A percentile compares a stretch with the other conserved stretches of the same genome.
These are phyloP conservation scores for Erebia palarica DNA, from an alignment of 2,888 invertebrate species.

Conservation along the genomic window DNA sequence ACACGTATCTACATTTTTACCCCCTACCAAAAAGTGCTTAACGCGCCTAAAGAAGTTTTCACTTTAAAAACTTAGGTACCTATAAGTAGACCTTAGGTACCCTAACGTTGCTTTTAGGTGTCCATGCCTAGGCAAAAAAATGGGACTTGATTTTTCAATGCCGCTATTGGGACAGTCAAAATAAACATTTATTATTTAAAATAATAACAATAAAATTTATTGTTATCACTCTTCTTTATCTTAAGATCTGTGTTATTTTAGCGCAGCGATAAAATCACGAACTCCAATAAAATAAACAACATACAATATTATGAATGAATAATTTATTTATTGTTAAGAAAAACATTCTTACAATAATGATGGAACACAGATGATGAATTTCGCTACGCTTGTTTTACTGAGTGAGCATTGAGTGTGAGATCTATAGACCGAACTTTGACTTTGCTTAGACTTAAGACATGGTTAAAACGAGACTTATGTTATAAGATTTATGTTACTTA, in stretches of 20 bases:
- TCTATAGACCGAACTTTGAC: too few species aligned
- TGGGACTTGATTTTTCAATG: neutral
- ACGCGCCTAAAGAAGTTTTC: too few species aligned
- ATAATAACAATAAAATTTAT: conserved; percentile 17
- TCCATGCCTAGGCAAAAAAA: neutral
- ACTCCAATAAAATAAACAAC: conserved; percentile 19
- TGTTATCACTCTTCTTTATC: conserved; percentile 23
- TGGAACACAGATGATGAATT: conserved; percentile 31
- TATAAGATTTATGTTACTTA: too few species aligned
- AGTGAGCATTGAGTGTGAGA: too few species aligned
- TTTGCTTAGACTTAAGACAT: too few species aligned
- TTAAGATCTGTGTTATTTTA: conserved; percentile 28
- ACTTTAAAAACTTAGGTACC: too few species aligned
- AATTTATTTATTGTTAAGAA: conserved; percentile 30
- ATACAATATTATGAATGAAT: conserved; percentile 35
- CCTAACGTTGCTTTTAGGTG: too few species aligned
- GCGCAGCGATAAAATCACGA: conserved; percentile 29
- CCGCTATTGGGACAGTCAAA: neutral
- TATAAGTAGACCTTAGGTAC: too few species aligned
- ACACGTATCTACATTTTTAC: too few species aligned
- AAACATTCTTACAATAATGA: conserved; percentile 16
- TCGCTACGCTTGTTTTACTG: conserved; percentile 6
- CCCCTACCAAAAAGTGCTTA: too few species aligned
- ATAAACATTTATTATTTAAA: conserved; percentile 5
- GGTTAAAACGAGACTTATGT: too few species aligned